phyloP scores from a whole-genome alignment of 2,888 invertebrate species.

The Drosophila suboccidentalis region DNA sequence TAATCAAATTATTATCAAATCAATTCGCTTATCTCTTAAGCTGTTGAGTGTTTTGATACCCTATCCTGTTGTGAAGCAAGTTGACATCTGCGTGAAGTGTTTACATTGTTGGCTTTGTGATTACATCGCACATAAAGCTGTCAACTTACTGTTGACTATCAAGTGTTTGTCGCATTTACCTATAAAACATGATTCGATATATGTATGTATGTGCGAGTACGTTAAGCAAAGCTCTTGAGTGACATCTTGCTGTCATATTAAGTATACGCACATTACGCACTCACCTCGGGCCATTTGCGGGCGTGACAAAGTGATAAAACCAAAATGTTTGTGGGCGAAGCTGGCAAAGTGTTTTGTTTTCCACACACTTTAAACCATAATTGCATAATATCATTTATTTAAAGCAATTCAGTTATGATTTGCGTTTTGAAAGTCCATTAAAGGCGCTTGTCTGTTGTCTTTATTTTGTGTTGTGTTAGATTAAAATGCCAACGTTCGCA shows the following conservation, averaged over 20 bases:
- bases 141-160: constrained; percentile 1
- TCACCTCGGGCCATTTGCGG: constrained; percentile 21
- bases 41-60: not conserved
- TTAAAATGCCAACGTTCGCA: constrained; percentile 51
- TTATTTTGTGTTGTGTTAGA: constrained; percentile 30
- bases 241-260: constrained; percentile 45
- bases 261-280: constrained; percentile 48
- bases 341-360: not conserved
- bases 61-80: not conserved
- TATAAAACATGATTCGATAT: constrained; percentile 8
- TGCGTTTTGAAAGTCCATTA: constrained; percentile 27
- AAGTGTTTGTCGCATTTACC: constrained; percentile 4
- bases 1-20: not conserved
- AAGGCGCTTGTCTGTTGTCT: constrained; percentile 16
- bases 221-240: constrained; percentile 6
- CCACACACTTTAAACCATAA: constrained; percentile 14
- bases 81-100: not conserved
- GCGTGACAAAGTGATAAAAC: constrained; percentile 9
- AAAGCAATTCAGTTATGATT: constrained; percentile 45
- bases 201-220: not conserved
- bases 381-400: constrained; percentile 28
- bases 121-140: constrained; percentile 9
- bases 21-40: not conserved
- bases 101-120: constrained; percentile 18
- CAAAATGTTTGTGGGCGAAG: constrained; percentile 2